These are phyloP conservation scores for Drosophila bocki DNA, from an alignment of 1,140 invertebrate genomes.

Conservation along the genomic window DNA sequence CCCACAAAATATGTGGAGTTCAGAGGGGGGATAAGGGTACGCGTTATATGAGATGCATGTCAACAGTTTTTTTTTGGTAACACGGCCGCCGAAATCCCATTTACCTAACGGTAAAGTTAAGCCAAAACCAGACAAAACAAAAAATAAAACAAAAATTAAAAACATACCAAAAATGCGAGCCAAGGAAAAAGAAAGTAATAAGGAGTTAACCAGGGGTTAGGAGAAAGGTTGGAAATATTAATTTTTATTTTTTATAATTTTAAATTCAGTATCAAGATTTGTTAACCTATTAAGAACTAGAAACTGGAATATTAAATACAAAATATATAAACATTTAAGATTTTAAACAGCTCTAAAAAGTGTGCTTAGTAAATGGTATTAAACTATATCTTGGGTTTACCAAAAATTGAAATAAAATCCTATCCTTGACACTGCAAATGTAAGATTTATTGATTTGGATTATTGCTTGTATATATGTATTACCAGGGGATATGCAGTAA, in stretches of 20 bases:
- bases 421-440: constrained; percentile 15
- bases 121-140: constrained; percentile 1
- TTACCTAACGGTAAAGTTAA: constrained; percentile 69
- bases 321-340: background rate
- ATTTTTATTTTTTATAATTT: background rate
- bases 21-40: constrained; percentile 34
- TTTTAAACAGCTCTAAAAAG: background rate
- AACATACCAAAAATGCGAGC: constrained; percentile 40
- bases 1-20: constrained; percentile 3
- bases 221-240: constrained; percentile 10
- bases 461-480: background rate
- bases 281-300: background rate
- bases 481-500: constrained; percentile 11
- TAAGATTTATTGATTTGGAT: constrained; percentile 26
- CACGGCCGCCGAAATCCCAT: constrained; percentile 66
- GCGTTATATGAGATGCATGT: constrained; percentile 82
- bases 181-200: constrained; percentile 65
- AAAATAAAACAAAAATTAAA: background rate
- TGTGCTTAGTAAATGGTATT: constrained; percentile 33
- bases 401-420: background rate
- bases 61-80: constrained; percentile 58
- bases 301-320: too few species aligned
- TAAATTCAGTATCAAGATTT: too few species aligned
- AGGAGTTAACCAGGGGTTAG: constrained; percentile 2
- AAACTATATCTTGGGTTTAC: background rate